Conservation (phyloP, 1,140 invertebrate species). For the Eufriesea mexicana region DNA sequence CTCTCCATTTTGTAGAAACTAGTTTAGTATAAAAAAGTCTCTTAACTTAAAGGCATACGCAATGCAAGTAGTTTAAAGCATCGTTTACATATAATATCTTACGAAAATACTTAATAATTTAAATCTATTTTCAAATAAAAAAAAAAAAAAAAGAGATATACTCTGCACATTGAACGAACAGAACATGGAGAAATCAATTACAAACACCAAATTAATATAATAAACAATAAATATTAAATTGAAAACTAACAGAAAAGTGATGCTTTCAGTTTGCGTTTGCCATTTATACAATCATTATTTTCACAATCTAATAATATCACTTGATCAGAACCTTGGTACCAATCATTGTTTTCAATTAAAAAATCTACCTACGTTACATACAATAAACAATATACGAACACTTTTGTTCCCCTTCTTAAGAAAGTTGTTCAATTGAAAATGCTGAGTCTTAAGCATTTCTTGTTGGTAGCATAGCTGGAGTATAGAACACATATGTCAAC, state of each 20-base stretch:
- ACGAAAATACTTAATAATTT: neutral
- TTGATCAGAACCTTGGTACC: slow-evolving; percentile 42
- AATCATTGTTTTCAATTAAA: slow-evolving; percentile 55
- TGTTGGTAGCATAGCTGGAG: slow-evolving; percentile 53
- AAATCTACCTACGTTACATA: slow-evolving; percentile 53
- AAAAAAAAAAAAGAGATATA: neutral
- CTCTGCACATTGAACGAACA: neutral
- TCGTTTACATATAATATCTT: slow-evolving; percentile 6
- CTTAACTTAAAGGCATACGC: slow-evolving; percentile 4
- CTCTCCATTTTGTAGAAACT: slow-evolving; percentile 10
- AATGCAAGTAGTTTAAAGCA: slow-evolving; percentile 11
- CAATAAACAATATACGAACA: slow-evolving; percentile 61
- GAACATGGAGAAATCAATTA: neutral
- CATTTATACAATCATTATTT: slow-evolving; percentile 46
- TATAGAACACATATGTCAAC: slow-evolving; percentile 63
- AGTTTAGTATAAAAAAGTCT: slow-evolving; percentile 16
- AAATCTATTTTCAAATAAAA: neutral
- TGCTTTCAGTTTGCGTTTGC: slow-evolving; percentile 45
- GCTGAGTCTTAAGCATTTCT: slow-evolving; percentile 51
- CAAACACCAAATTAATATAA: neutral
- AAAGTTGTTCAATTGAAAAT: slow-evolving; percentile 56
- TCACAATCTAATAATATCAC: slow-evolving; percentile 41
- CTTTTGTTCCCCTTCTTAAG: slow-evolving; percentile 48
- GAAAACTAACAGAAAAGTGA: neutral
- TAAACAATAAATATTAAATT: neutral